phyloP scores from a whole-genome alignment of 2,113 vertebrate species.

The Trichechus manatus region DNA sequence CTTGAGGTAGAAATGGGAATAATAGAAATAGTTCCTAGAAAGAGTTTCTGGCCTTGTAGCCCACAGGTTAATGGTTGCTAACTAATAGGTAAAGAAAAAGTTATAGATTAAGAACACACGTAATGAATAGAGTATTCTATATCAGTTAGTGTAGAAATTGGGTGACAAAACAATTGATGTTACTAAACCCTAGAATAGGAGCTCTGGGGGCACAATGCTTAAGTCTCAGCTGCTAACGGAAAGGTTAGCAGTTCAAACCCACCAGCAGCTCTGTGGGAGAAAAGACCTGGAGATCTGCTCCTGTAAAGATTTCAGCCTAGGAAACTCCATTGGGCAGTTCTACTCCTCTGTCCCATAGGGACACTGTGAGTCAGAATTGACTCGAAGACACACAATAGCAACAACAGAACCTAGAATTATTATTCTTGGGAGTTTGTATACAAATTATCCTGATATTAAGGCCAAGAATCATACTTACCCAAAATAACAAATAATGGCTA shows the following conservation, averaged over 20 bases:
- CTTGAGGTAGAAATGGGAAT: fast-evolving
- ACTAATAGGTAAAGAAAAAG: background rate
- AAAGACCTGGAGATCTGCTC: background rate
- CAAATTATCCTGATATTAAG: background rate
- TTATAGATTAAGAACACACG: background rate
- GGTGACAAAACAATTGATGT: background rate
- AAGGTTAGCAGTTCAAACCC: background rate
- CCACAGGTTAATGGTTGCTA: background rate
- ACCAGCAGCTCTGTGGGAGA: too few relatives aligned
- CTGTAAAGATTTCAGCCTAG: background rate
- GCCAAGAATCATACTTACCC: fast-evolving
- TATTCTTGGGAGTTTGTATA: background rate
- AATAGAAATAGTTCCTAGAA: background rate
- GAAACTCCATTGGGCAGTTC: background rate
- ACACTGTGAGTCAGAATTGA: background rate
- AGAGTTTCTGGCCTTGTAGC: background rate
- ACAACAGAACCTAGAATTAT: background rate
- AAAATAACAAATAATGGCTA: background rate
- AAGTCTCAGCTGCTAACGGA: background rate
- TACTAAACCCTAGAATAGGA: too few relatives aligned
- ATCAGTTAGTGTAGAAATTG: background rate
- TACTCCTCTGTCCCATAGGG: too few relatives aligned
- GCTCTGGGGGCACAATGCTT: background rate
- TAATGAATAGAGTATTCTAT: background rate
- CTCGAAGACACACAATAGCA: background rate